Base-by-base conservation (phyloP, 1,140 invertebrate species). In the Dufourea novaeangliae region DNA sequence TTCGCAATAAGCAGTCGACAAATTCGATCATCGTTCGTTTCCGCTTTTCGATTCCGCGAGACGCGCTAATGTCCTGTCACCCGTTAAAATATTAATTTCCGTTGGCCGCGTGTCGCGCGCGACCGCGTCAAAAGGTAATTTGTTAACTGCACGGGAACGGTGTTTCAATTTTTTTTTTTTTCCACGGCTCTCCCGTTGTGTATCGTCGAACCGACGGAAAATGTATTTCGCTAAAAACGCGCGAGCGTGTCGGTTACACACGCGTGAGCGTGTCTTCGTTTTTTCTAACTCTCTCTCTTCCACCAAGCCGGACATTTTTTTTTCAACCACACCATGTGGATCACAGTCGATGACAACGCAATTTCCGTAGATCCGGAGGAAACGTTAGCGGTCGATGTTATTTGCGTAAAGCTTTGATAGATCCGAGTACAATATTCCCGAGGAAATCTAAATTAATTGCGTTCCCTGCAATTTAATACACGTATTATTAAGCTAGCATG, bases 361-460 rank as follows among this genome's bases (percentile, higher is more conserved):
- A 76, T 76, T 76, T 69, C 56, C 39, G 22, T 8, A 39, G 34
- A 59, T 57, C 39, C 17, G 37, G 46, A 74, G 52, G 37, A 63
- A 74, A 74, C 62, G 61, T 66, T 32, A 2, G 32, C 57, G 64
- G 0, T 11, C 17, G n/a, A 34, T 57, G 56, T 69, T 76, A 44
- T 76, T 69, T 57, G 39, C 39, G 66, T 14, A 39, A 50, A 61
- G 37, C 73, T 54, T 14, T 8, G 73, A 69, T 69, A 37, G 25
- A 67, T 32, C 41, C 41, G 39, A 50, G 25, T 8, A 37, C n/a
- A 39, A 74, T 74, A 67, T 74, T 74, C 34, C 54, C 72, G 10
- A 14, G 62, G 37, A 56, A 56, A 74, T 74, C 62, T 56, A 56
- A 67, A 74, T 74, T 74, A 66, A 74, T 74, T 56, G 72, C 62